Evolutionary conservation across 2,888 invertebrate genomes (phyloP).

Genomic region (Drosophila sordidula): DNA sequence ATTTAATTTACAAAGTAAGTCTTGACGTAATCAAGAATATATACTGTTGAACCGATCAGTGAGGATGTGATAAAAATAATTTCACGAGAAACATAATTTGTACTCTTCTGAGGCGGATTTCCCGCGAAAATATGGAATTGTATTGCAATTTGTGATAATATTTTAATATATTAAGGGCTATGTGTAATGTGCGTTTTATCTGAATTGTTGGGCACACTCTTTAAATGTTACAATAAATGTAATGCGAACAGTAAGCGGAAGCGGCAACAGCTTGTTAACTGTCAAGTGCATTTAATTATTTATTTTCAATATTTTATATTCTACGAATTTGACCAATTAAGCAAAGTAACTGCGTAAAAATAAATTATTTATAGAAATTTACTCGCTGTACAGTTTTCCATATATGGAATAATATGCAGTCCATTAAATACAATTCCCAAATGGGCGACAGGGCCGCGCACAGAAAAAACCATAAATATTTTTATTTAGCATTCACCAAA

Average conservation of each 20-base stretch:
- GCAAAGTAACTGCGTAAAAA: slow-evolving; percentile 5
- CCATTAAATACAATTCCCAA: slow-evolving; percentile 9
- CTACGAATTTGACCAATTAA: slow-evolving; percentile 18
- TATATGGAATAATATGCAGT: not conserved
- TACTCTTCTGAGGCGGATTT: slow-evolving; percentile 3
- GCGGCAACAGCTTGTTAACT: slow-evolving; percentile 30
- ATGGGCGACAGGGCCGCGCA: not conserved
- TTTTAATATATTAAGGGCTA: not conserved
- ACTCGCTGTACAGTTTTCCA: not conserved
- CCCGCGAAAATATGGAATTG: slow-evolving; percentile 6
- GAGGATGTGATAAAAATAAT: not conserved
- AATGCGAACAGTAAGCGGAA: slow-evolving; percentile 22
- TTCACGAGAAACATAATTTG: not conserved
- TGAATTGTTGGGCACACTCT: slow-evolving; percentile 2
- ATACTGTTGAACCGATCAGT: no score
- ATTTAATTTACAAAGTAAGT: no score
- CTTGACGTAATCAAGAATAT: no score
- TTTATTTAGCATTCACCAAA: slow-evolving; percentile 2
- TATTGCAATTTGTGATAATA: not conserved
- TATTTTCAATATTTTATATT: not conserved
- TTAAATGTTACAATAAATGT: slow-evolving; percentile 1
- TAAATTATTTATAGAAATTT: slow-evolving; percentile 21
- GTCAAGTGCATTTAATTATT: slow-evolving; percentile 15
- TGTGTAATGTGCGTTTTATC: slow-evolving; percentile 3
- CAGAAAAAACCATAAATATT: slow-evolving; percentile 3